Percentiles rank a stretch among this genome's conserved stretches.
Evolutionary conservation across 2,888 invertebrate genomes (phyloP).

Genomic region (Agrotis ipsilon): DNA sequence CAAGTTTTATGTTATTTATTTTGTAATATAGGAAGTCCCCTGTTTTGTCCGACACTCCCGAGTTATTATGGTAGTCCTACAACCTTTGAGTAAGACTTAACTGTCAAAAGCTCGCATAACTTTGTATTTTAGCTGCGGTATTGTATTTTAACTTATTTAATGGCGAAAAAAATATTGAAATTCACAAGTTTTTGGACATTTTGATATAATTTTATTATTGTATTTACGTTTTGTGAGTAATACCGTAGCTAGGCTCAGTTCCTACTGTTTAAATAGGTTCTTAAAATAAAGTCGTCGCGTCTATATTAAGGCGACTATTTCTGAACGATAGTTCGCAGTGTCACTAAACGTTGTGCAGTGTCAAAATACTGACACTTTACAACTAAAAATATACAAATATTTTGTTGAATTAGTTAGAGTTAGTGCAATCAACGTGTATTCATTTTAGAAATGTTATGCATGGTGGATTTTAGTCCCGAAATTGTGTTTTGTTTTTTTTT

Average conservation of each 20-base stretch:
- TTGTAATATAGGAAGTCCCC: conserved; percentile 47
- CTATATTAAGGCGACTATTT: conserved; percentile 22
- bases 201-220: conserved; percentile 18
- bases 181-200: conserved; percentile 23
- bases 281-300: conserved; percentile 44
- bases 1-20: conserved; percentile 66
- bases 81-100: not conserved
- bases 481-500: conserved; percentile 61
- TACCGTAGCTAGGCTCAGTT: conserved; percentile 58
- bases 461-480: conserved; percentile 40
- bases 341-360: conserved; percentile 35
- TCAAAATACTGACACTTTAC: conserved; percentile 33
- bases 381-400: conserved; percentile 42
- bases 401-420: conserved; percentile 59
- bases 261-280: conserved; percentile 54
- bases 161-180: conserved; percentile 31
- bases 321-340: conserved; percentile 36
- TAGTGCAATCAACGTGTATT: conserved; percentile 39
- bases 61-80: conserved; percentile 25
- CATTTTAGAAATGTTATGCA: conserved; percentile 62
- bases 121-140: conserved; percentile 49
- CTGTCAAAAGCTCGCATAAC: conserved; percentile 23
- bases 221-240: conserved; percentile 30
- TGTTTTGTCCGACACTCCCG: conserved; percentile 39
- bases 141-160: conserved; percentile 7